Base-by-base conservation (phyloP, 2,797 vertebrate species). In the Carduelis carduelis region DNA sequence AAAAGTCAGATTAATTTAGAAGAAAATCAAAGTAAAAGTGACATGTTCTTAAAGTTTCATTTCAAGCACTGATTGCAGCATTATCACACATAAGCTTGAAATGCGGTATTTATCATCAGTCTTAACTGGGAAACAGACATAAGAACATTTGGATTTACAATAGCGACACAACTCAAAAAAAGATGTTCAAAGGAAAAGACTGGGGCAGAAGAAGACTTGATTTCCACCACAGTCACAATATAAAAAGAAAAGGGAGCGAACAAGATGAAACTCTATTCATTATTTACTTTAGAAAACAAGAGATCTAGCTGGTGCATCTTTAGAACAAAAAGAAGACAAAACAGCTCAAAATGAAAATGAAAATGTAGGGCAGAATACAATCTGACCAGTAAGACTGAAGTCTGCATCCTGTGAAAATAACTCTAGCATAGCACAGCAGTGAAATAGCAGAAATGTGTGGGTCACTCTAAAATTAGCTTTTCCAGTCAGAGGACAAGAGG, bases 11-110 rank as follows among this genome's bases (percentile, higher is more conserved):
- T 35, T 70, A 43, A 87, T 64, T 83, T 75, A 70, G 46, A 85
- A 89, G 46, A 52, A 92, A 87, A 71, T 70, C 52, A 72, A 88
- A 88, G 59, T 66, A 55, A 65, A 85, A 87, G 44, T 66, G 44
- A 41, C 46, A 35, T 12, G 21, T 63, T 65, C 52, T 41, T 77
- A 63, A 82, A 82, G 65, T 80, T 83, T 78, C n/a, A 83, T 43
- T 83, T 85, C 64, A 83, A 95, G 85, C 0, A 2, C 35, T 26
- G 28, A 87, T 14, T 12, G 27, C 44, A 1, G 3, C 23, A 64
- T 37, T 61, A 65, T 46, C 19, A 59, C 3, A 14, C 55, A 75
- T 20, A 55, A 85, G 43, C 71, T 71, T 80, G 60, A 88, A 82
- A 65, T 34, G 4, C 6, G 3, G 9, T 37, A 59, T 89, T 87